Conservation (phyloP, 2,888 invertebrate genomes). For the Poecilobothrus nobilitatus region DNA sequence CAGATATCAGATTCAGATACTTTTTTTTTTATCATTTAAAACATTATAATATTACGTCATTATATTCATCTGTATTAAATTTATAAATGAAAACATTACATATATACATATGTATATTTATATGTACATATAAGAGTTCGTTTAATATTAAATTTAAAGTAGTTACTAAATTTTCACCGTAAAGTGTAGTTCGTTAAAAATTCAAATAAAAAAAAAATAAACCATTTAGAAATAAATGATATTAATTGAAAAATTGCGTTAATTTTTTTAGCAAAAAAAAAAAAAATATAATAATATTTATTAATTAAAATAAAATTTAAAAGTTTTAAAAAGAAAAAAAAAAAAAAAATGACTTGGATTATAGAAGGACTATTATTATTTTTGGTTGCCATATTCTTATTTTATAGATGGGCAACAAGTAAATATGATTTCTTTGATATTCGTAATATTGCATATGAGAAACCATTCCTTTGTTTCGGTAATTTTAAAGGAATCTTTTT, state of each 20-base stretch:
- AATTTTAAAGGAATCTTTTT: constrained; percentile 25
- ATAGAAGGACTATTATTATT: constrained; percentile 22
- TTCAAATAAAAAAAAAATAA: not conserved
- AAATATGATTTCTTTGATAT: constrained; percentile 28
- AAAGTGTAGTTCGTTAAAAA: not conserved
- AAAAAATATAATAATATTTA: not conserved
- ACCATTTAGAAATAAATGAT: too few relatives aligned
- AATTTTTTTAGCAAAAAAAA: too few relatives aligned
- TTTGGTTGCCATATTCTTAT: constrained; percentile 18
- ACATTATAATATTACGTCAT: too few relatives aligned
- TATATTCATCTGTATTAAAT: too few relatives aligned
- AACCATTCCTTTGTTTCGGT: constrained; percentile 30
- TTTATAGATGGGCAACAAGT: constrained; percentile 32
- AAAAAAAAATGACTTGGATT: not conserved
- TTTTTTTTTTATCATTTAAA: too few relatives aligned
- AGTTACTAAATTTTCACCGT: not conserved
- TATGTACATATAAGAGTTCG: too few relatives aligned
- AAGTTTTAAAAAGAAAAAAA: too few relatives aligned
- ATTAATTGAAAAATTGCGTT: not conserved
- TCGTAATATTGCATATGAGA: constrained; percentile 27
- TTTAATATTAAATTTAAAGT: not conserved
- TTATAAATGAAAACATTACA: too few relatives aligned
- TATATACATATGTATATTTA: too few relatives aligned
- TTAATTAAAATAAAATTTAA: too few relatives aligned
- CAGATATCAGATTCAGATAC: too few relatives aligned